Evolutionary conservation across 2,888 invertebrate species (phyloP), one percentile per base, ranked within the genome.

Genomic region (Chrysolina oricalcia): DNA sequence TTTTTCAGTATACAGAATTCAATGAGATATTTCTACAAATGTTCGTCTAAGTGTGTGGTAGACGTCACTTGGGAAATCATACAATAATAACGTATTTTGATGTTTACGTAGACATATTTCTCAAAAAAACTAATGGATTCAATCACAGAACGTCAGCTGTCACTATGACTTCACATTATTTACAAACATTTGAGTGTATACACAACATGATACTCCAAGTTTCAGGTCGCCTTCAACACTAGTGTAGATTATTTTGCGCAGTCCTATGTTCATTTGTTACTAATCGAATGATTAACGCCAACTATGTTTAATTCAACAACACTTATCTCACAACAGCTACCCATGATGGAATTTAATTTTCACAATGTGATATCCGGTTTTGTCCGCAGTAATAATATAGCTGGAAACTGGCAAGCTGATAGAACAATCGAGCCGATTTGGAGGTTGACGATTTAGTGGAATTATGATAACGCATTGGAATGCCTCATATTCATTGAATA

Each of bases 401-500:
- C 21, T 53, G 10, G 21, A 53, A 21, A 19, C 23, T 5, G 13
- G 10, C 13, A 53, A 21, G 53, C 23, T 5, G 13, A 53, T 53
- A 53, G 53, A 21, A 53, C 21, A 21, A 11, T 53, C 53, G 21
- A 21, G 21, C 53, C 19, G 13, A 11, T 53, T 53, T 53, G 53
- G 9, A 13, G 15, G 21, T 53, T 19, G 13, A 23, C 23, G 13
- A 53, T 21, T 21, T 13, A 11, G 53, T 19, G 19, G 53, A 13
- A 53, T 53, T 21, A 53, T 53, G 53, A 53, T 53, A 53, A 53
- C 53, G 53, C 21, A 53, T 21, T 10, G 53, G 13, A 21, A 53
- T 53, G 10, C 21, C 53, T 53, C 19, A 21, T 21, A 21, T 19
- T 53, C 43, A 53, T 53, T 21, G 13, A 53, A 53, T 53, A 53